Conservation (phyloP, 2,888 invertebrate genomes). For the Pandemis corylana region DNA sequence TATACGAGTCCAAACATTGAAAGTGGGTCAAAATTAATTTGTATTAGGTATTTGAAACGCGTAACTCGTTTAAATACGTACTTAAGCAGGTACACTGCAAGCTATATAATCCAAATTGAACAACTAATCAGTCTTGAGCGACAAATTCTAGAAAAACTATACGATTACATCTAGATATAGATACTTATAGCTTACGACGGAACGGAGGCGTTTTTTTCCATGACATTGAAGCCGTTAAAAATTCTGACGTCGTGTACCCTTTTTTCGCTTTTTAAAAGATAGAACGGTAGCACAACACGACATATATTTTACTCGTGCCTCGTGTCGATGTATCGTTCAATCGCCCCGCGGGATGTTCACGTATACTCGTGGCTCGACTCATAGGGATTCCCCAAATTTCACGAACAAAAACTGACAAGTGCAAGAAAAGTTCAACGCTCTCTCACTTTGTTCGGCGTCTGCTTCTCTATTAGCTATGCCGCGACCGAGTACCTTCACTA, state of each 20-base stretch:
- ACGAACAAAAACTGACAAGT: conserved; percentile 61
- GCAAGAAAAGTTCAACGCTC: conserved; percentile 64
- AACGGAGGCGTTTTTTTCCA: no score
- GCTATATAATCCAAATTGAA: not conserved
- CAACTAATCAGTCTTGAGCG: not conserved
- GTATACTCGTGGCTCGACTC: conserved; percentile 49
- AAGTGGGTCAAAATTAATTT: no score
- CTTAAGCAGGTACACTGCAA: no score
- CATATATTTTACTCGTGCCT: not conserved
- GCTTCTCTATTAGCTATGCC: conserved; percentile 30
- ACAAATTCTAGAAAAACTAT: not conserved
- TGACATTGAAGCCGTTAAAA: not conserved
- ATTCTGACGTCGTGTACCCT: not conserved
- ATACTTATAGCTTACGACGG: no score
- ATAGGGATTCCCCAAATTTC: conserved; percentile 66
- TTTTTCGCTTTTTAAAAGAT: not conserved
- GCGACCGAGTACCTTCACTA: conserved; percentile 13
- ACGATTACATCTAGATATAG: no score
- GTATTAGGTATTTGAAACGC: no score
- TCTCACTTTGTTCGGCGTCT: conserved; percentile 34
- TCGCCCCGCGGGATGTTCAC: conserved; percentile 6
- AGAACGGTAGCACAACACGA: not conserved
- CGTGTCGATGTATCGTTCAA: conserved; percentile 1
- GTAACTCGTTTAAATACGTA: no score
- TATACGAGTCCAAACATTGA: no score